phyloP scores from a whole-genome alignment of 1,140 invertebrate species.

The Conus betulinus region DNA sequence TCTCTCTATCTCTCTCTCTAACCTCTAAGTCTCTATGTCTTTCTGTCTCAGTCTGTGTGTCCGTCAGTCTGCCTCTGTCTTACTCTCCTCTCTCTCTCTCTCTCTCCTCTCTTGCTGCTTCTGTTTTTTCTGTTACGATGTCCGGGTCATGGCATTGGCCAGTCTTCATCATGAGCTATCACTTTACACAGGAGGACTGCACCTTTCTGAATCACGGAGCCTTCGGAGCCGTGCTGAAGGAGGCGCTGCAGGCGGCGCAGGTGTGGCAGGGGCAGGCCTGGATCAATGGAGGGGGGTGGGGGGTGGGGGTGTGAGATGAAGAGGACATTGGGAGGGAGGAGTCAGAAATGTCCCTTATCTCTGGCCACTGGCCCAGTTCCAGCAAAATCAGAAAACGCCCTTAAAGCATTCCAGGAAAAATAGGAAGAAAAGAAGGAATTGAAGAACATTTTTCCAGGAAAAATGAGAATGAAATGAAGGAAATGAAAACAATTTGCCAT shows the following conservation, averaged over 20 bases:
- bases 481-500: too few species aligned
- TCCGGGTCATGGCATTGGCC: background rate
- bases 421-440: too few species aligned
- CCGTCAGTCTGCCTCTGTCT: background rate
- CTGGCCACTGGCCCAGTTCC: too few species aligned
- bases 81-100: background rate
- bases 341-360: too few species aligned
- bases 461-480: too few species aligned
- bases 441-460: too few species aligned
- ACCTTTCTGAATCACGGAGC: conserved; percentile 75
- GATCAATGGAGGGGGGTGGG: too few species aligned
- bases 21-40: background rate
- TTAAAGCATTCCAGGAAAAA: too few species aligned
- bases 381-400: too few species aligned
- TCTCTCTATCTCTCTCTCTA: background rate
- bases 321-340: too few species aligned
- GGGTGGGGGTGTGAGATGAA: too few species aligned
- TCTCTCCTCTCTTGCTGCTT: background rate
- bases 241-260: conserved; percentile 67
- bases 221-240: conserved; percentile 71
- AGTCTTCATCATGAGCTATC: background rate
- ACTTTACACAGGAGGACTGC: conserved; percentile 61
- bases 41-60: background rate
- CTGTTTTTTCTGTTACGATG: background rate
- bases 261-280: conserved; percentile 38